Evolutionary conservation across 1,140 invertebrate genomes (phyloP), one percentile per base, ranked within the genome.

Genomic region (Neodiprion fabricii): DNA sequence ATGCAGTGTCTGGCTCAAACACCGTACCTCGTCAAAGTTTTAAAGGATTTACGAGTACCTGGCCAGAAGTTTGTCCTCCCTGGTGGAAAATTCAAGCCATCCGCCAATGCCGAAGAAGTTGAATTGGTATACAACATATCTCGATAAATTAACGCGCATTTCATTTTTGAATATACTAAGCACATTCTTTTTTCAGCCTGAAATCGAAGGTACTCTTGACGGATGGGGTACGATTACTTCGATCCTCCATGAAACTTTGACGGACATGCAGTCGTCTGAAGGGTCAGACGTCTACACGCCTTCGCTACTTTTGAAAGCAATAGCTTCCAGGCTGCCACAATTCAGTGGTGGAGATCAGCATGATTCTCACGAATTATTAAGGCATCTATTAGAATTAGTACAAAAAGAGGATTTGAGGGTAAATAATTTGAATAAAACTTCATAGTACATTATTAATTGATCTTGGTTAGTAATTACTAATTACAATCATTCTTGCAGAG

Each of bases 271-370:
- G 78, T 86, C 80, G 65, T 76, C 76, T 85, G 89, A 75, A 85
- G 90, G 83, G 81, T 70, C 88, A n/a, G 89, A 91, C 71, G 90
- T 92, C 49, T 93, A 93, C 77, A 93, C 89, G 66, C 96, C 96
- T 1, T 88, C 89, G 49, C 91, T 92, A 73, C 89, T 98, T 17
- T 93, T 97, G 68, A 91, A 91, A 53, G 91, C 92, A 76, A 89
- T 97, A n/a, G 94, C 92, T 74, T 91, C 91, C 82, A 95, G 94
- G 84, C 91, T 91, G 77, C 91, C 94, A 0, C 94, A 97, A 83
- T 99, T 98, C 85, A 93, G 93, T 74, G 96, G 96, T n/a, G 96
- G 94, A 47, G 95, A 97, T 79, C 98, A 99, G 85, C 98, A 99
- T 83, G 98, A 99, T 88, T 93, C 97, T 10, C 98, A 99, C 83